Conservation (phyloP, 2,113 vertebrate species). For the Antigone vipio region DNA sequence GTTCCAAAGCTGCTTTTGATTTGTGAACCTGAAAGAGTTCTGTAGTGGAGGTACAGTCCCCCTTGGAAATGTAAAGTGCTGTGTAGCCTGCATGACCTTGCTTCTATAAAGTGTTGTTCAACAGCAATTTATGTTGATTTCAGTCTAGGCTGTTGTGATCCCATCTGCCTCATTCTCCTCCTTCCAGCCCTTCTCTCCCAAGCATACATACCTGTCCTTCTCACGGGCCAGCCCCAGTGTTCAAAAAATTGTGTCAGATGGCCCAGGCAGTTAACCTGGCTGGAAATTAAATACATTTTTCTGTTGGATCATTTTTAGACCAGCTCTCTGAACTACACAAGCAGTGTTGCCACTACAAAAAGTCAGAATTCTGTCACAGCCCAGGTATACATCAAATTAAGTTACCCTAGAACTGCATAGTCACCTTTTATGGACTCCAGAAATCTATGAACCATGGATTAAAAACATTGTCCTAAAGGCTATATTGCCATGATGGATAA, state of each 20-base stretch:
- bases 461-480: background rate
- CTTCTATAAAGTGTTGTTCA: background rate
- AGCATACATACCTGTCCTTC: background rate
- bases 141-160: background rate
- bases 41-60: background rate
- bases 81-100: background rate
- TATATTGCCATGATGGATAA: background rate
- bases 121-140: background rate
- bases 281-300: background rate
- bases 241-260: background rate
- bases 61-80: background rate
- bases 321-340: background rate
- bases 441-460: background rate
- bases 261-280: background rate
- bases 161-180: background rate
- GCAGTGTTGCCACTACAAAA: background rate
- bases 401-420: background rate
- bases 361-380: background rate
- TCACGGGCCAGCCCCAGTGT: background rate
- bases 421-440: background rate
- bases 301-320: background rate
- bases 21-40: background rate
- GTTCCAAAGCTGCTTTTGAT: background rate
- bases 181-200: background rate
- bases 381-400: background rate